phyloP scores from a whole-genome alignment of 2,888 invertebrate species.

The Coelinius sp. region DNA sequence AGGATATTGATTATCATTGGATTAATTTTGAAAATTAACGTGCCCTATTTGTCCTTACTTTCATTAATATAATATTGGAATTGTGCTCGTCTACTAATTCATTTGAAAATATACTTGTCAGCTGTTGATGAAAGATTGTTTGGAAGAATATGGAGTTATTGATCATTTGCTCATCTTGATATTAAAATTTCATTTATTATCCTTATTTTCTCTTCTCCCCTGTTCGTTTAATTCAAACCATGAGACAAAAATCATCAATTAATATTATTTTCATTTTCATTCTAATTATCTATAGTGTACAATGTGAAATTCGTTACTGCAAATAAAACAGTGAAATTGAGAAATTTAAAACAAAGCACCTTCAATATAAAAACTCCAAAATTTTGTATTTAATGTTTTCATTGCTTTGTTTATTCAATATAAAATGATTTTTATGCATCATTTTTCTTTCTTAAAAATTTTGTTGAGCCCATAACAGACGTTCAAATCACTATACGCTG shows the following conservation, averaged over 20 bases:
- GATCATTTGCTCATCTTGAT: neutral
- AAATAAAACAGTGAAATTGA: neutral
- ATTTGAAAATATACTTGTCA: neutral
- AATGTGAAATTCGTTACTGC: neutral
- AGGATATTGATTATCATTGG: neutral
- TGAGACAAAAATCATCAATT: neutral
- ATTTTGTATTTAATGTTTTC: too few species aligned
- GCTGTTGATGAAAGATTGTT: neutral
- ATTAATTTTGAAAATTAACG: neutral
- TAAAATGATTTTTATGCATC: too few species aligned
- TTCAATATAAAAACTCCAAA: too few species aligned
- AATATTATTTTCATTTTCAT: neutral
- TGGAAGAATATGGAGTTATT: neutral
- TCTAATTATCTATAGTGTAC: neutral
- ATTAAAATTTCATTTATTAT: conserved; percentile 8
- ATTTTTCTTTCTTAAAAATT: too few species aligned
- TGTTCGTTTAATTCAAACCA: too few species aligned
- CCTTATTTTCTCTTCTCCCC: neutral
- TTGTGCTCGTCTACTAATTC: neutral
- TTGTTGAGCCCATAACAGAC: too few species aligned
- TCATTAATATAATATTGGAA: neutral
- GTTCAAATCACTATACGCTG: neutral
- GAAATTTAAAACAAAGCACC: neutral
- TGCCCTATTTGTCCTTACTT: neutral
- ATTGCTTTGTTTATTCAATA: too few species aligned